phyloP scores from a whole-genome alignment of 1,140 invertebrate species.

The Lysiphlebus fabarum region DNA sequence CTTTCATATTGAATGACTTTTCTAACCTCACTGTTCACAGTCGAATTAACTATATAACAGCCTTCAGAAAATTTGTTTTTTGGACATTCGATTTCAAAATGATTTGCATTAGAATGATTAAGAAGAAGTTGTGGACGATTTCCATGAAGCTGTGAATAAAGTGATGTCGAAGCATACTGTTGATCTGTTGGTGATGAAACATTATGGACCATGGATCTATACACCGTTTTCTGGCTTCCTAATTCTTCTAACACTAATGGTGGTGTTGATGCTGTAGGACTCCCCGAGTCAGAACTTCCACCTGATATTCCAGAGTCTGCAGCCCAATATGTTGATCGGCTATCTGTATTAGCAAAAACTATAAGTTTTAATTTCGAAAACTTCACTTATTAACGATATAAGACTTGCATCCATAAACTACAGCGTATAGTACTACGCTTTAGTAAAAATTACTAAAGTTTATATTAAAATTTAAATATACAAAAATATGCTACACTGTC shows the following conservation, averaged over 20 bases:
- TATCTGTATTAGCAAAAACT: slow-evolving; percentile 38
- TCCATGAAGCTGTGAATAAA: slow-evolving; percentile 32
- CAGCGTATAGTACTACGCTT: too few species aligned
- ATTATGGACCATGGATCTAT: slow-evolving; percentile 11
- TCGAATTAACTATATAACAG: slow-evolving; percentile 14
- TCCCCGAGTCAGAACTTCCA: slow-evolving; percentile 47
- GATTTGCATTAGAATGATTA: slow-evolving; percentile 6
- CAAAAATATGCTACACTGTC: too few species aligned
- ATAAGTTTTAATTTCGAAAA: too few species aligned
- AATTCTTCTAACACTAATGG: slow-evolving; percentile 49
- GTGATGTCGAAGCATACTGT: slow-evolving; percentile 34
- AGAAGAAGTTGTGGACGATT: slow-evolving; percentile 26
- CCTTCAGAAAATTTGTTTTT: slow-evolving; percentile 20
- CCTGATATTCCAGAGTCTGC: slow-evolving; percentile 50
- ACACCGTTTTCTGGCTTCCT: slow-evolving; percentile 36
- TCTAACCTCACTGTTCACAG: slow-evolving; percentile 6
- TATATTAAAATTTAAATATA: too few species aligned
- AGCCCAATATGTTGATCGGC: slow-evolving; percentile 48
- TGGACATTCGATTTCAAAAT: slow-evolving; percentile 18
- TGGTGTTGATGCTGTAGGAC: slow-evolving; percentile 46
- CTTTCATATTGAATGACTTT: not conserved
- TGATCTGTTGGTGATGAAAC: slow-evolving; percentile 17
- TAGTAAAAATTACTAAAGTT: too few species aligned
- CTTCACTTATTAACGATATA: too few species aligned
- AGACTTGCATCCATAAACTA: too few species aligned